Conservation (phyloP, 1,140 invertebrate genomes). For the Leptopilina boulardi region DNA sequence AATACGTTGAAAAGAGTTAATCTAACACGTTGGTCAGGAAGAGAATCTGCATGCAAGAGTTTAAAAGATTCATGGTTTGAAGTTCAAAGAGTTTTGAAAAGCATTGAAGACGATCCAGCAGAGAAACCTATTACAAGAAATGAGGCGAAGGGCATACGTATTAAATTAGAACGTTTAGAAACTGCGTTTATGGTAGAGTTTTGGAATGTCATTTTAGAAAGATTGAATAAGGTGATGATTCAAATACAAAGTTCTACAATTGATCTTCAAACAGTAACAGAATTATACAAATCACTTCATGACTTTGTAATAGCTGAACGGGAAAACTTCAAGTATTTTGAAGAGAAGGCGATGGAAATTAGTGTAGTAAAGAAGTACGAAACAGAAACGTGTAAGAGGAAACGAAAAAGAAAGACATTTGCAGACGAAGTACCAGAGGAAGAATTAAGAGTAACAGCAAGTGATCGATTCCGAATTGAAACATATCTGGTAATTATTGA, state of each 20-base stretch:
- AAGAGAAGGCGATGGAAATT: slow-evolving; percentile 41
- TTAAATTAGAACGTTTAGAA: slow-evolving; percentile 40
- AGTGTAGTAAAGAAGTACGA: slow-evolving; percentile 43
- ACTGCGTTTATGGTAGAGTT: slow-evolving; percentile 45
- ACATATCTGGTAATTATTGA: slow-evolving; percentile 50
- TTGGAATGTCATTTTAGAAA: slow-evolving; percentile 37
- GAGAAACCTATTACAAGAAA: slow-evolving; percentile 32
- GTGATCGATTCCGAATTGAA: slow-evolving; percentile 47
- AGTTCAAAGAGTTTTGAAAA: slow-evolving; percentile 33
- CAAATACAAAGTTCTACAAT: slow-evolving; percentile 43
- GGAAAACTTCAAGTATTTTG: slow-evolving; percentile 44
- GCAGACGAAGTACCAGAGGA: slow-evolving; percentile 33
- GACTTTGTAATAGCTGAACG: slow-evolving; percentile 34
- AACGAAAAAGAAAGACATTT: slow-evolving; percentile 40
- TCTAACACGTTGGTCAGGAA: slow-evolving; percentile 49
- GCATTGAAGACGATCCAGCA: slow-evolving; percentile 38
- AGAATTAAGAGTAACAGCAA: slow-evolving; percentile 40
- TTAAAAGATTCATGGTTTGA: slow-evolving; percentile 38
- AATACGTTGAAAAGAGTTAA: too few relatives aligned
- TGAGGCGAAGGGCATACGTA: slow-evolving; percentile 41
- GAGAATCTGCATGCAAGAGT: slow-evolving; percentile 46
- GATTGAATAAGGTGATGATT: slow-evolving; percentile 38
- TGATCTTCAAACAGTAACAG: slow-evolving; percentile 34
- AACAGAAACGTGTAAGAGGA: slow-evolving; percentile 40
- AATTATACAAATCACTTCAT: slow-evolving; percentile 42